Conservation (phyloP, 2,113 vertebrate species). For the Neolamprologus modestus region DNA sequence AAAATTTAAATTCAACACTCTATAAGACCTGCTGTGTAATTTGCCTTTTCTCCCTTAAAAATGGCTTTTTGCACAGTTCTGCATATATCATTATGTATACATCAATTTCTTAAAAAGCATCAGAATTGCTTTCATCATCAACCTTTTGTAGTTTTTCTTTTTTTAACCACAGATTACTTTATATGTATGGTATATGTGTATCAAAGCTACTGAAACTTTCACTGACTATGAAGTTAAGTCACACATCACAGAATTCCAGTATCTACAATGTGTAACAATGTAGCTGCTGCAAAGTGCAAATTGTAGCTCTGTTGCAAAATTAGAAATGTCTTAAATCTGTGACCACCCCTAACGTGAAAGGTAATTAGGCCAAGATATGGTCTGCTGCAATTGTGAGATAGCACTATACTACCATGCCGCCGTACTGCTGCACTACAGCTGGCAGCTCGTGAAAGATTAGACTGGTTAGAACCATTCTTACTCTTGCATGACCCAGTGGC, state of each 20-base stretch:
- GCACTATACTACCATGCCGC: neutral
- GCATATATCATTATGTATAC: neutral
- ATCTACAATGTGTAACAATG: neutral
- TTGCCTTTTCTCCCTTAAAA: neutral
- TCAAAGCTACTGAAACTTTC: neutral
- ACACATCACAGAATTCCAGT: neutral
- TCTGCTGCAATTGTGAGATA: neutral
- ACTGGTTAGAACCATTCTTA: neutral
- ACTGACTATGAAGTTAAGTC: neutral
- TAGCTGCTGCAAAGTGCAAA: neutral
- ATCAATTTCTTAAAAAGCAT: neutral
- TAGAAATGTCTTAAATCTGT: neutral
- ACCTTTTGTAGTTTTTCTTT: neutral
- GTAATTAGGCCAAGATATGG: neutral
- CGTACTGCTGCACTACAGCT: neutral
- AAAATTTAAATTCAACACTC: neutral
- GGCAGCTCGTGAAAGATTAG: neutral
- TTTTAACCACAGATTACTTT: neutral
- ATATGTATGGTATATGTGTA: neutral
- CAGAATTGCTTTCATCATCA: neutral
- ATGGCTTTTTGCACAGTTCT: neutral
- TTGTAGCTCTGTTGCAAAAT: neutral
- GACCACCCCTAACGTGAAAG: neutral
- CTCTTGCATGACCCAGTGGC: neutral
- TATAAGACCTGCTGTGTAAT: neutral